Conservation (phyloP, 2,797 vertebrate genomes). For the Artibeus lituratus region DNA sequence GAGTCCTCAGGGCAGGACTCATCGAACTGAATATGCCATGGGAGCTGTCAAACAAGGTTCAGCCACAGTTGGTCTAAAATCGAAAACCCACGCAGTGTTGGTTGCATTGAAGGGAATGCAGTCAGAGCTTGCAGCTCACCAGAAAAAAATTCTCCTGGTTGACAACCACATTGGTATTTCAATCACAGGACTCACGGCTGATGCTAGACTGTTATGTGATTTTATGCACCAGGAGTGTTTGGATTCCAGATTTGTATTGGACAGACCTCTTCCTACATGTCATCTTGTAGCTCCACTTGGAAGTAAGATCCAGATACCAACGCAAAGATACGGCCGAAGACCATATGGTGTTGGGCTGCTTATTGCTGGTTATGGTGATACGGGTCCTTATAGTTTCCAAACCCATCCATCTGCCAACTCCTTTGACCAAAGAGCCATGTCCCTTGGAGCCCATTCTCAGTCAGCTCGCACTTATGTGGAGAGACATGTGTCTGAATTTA, state of each 20-base stretch:
- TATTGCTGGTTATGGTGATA: slow-evolving; percentile 97
- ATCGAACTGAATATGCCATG: slow-evolving; percentile 99
- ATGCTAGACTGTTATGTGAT: slow-evolving; percentile 96
- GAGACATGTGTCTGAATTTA: slow-evolving; percentile 92
- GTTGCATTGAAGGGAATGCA: slow-evolving; percentile 98
- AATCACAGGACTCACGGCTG: slow-evolving; percentile 96
- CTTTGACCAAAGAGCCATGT: slow-evolving; percentile 99
- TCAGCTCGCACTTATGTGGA: slow-evolving; percentile 98
- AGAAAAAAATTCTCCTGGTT: slow-evolving; percentile 98
- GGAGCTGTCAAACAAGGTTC: slow-evolving; percentile 99
- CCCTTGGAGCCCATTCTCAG: slow-evolving; percentile 96
- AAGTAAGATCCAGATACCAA: slow-evolving; percentile 99
- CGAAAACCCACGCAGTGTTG: slow-evolving; percentile 91
- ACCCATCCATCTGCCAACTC: slow-evolving; percentile 98
- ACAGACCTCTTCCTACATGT: slow-evolving; percentile 94
- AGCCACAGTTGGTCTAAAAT: slow-evolving; percentile 96
- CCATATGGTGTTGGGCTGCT: slow-evolving; percentile 97
- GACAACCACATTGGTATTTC: slow-evolving; percentile 98
- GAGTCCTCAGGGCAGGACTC: slow-evolving; percentile 99
- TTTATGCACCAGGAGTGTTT: slow-evolving; percentile 99
- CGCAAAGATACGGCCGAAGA: slow-evolving; percentile 94
- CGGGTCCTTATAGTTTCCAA: slow-evolving; percentile 99
- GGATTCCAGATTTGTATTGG: slow-evolving; percentile 98
- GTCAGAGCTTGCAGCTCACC: slow-evolving; percentile 97
- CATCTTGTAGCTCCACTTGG: slow-evolving; percentile 95